These are phyloP conservation scores for Chymomyza costata DNA, from an alignment of 1,140 invertebrate genomes.

Conservation along the genomic window DNA sequence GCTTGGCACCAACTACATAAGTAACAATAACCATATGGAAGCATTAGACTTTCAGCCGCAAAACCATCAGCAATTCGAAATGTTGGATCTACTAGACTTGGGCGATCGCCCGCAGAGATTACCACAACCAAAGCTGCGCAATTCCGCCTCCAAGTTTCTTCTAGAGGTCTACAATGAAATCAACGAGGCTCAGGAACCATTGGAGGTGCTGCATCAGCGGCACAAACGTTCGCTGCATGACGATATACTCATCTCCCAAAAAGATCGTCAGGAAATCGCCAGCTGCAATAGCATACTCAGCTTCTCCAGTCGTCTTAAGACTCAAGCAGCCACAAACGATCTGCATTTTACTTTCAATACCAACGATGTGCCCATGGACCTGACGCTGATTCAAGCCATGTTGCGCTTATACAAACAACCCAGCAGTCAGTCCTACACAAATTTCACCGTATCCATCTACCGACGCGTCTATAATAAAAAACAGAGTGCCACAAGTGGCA, in stretches of 20 bases:
- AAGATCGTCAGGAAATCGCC: slow-evolving; percentile 61
- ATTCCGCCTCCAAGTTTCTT: slow-evolving; percentile 62
- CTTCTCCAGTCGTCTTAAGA: slow-evolving; percentile 46
- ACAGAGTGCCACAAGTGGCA: slow-evolving; percentile 9
- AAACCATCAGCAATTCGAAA: slow-evolving; percentile 45
- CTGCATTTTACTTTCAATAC: slow-evolving; percentile 56
- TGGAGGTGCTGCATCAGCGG: slow-evolving; percentile 42
- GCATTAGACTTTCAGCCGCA: slow-evolving; percentile 11
- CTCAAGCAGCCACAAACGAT: slow-evolving; percentile 19
- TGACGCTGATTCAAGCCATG: slow-evolving; percentile 47
- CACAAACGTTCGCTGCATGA: slow-evolving; percentile 53
- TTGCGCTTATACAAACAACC: slow-evolving; percentile 60
- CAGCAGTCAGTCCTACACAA: slow-evolving; percentile 26
- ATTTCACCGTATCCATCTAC: slow-evolving; percentile 53
- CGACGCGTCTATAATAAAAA: slow-evolving; percentile 32
- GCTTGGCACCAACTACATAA: slow-evolving; percentile 25
- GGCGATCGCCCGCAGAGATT: slow-evolving; percentile 38
- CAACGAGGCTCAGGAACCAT: slow-evolving; percentile 54
- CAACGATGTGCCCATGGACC: slow-evolving; percentile 55
- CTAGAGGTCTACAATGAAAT: slow-evolving; percentile 71
- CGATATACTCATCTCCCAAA: slow-evolving; percentile 54
- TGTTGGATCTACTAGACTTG: slow-evolving; percentile 56
- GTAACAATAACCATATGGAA: slow-evolving; percentile 20
- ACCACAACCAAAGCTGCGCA: slow-evolving; percentile 32
- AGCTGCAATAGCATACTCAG: slow-evolving; percentile 67